These are phyloP conservation scores for Donacobius atricapilla DNA, from an alignment of 2,113 vertebrate genomes.

Conservation along the genomic window DNA sequence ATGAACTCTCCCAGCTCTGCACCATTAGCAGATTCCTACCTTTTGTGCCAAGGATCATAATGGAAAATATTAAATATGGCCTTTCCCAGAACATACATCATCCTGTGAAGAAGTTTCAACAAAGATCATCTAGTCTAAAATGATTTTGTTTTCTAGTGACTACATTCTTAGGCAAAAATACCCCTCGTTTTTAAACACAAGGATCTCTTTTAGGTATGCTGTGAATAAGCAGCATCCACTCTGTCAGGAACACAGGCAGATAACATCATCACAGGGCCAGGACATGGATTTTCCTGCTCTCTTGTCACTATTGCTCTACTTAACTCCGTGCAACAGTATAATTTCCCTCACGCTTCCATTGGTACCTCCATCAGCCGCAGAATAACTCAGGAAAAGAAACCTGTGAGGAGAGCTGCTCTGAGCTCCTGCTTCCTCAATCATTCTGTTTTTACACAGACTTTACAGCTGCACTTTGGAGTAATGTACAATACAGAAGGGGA, in stretches of 20 bases:
- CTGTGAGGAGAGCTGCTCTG: not conserved
- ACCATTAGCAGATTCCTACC: not conserved
- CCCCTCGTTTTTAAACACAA: not conserved
- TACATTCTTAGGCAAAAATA: not conserved
- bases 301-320: not conserved
- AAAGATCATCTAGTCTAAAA: not conserved
- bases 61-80: conserved; percentile 41
- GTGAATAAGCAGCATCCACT: not conserved
- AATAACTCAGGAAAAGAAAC: not conserved
- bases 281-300: not conserved
- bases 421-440: accelerated
- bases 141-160: not conserved
- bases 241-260: not conserved
- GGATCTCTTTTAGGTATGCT: not conserved
- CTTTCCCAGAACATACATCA: not conserved
- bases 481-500: not conserved
- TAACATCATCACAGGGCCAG: not conserved
- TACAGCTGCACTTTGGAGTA: not conserved
- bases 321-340: accelerated
- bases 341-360: not conserved
- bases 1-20: not conserved
- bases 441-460: not conserved
- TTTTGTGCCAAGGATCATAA: conserved; percentile 29
- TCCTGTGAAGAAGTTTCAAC: not conserved
- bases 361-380: not conserved